phyloP scores from a whole-genome alignment of 2,797 vertebrate genomes.

The Oceanodroma leucorhoa region DNA sequence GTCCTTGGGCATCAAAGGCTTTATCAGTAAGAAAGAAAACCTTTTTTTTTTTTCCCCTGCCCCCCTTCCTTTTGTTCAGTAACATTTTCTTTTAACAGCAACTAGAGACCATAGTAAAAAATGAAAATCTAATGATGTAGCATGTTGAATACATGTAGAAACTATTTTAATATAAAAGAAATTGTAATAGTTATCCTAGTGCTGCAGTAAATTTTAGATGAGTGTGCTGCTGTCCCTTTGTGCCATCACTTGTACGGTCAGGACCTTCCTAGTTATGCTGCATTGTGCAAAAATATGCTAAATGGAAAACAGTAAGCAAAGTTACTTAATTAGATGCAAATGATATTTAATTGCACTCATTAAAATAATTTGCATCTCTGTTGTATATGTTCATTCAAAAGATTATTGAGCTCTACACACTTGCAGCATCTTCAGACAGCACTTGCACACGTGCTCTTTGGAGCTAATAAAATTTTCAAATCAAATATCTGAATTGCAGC shows the following conservation, averaged over 20 bases:
- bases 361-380: neutral
- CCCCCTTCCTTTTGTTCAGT: neutral
- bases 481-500: neutral
- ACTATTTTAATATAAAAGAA: neutral
- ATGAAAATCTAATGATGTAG: neutral
- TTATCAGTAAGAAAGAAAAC: slow-evolving; percentile 88
- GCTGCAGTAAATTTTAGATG: neutral
- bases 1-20: slow-evolving; percentile 98
- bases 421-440: neutral
- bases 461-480: neutral
- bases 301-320: neutral
- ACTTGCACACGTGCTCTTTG: neutral
- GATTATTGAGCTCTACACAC: neutral
- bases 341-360: neutral
- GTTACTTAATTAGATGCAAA: neutral
- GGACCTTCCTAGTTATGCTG: neutral
- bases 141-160: neutral
- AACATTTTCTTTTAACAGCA: neutral
- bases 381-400: neutral
- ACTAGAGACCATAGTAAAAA: neutral
- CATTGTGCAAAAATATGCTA: neutral
- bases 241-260: neutral
- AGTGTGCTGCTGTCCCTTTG: neutral
- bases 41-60: neutral
- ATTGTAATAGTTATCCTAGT: neutral